Evolutionary conservation across 2,113 vertebrate genomes (phyloP), one percentile per base, ranked within the genome.

Genomic region (Mus pahari): DNA sequence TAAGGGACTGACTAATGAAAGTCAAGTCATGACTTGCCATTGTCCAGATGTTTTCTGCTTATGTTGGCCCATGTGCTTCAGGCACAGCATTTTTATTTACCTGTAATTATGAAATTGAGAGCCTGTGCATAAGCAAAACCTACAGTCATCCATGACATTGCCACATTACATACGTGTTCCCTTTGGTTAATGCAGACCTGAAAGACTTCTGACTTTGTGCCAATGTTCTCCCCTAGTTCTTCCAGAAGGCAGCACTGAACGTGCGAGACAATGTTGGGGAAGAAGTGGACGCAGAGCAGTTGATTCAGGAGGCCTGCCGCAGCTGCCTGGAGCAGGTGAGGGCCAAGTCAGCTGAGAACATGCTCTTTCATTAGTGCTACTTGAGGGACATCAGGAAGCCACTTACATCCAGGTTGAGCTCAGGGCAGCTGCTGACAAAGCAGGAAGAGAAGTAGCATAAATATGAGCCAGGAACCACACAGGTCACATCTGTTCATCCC

Each of bases 221-320:
- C 53, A 0, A 71, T 68, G 13, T 86, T 1, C 81, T 22, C 92
- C 64, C 31, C 74, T 98, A 99, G 99, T 99, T 99, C 94, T 99
- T 99, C 95, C 99, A 99, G 97, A 99, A 99, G 89, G 99, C 99
- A 3, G 99, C 99, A 0, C 95, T 98, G 83, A 99, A 99, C 0
- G 99, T 99, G 84, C 99, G 99, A 0, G 99, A 99, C 96, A 99
- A 99, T 0, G 97, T 99, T 0, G 99, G 99, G 0, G 99, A 99
- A 1, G 99, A 99, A 1, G 98, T 99, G 58, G 99, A 99, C 45
- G 98, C 99, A 0, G 99, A 99, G 86, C 99, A 99, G 95, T 99
- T 99, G 92, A 99, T 99, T 97, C 99, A 98, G 91, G 99, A 99
- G 86, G 98, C 99, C 0, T 99, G 99, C 94, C 98, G 99, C 90